These are phyloP conservation scores for Margarornis squamiger DNA, from an alignment of 2,797 vertebrate genomes.

Conservation along the genomic window DNA sequence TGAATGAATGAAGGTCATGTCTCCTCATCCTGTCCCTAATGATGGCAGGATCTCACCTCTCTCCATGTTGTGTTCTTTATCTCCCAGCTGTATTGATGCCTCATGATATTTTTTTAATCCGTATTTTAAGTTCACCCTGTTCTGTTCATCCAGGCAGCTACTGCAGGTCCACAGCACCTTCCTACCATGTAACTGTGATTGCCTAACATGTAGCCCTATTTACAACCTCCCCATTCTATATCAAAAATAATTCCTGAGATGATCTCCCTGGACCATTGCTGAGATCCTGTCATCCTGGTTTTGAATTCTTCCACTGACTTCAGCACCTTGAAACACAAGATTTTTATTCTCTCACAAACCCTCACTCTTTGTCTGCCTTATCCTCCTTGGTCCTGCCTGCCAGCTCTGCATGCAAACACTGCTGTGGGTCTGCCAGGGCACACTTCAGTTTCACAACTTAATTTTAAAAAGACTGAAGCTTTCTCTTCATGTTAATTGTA, in stretches of 20 bases:
- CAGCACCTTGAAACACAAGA: background rate
- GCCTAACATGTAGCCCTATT: background rate
- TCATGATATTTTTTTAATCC: background rate
- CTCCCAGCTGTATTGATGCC: background rate
- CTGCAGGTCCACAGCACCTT: background rate
- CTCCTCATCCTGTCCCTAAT: background rate
- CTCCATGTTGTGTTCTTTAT: background rate
- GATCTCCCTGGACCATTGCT: background rate
- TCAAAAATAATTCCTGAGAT: background rate
- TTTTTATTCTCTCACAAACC: background rate
- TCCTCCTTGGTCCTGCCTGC: background rate
- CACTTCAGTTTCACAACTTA: background rate
- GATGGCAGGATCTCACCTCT: background rate
- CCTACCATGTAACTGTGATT: background rate
- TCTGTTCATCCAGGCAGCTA: background rate
- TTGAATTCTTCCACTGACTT: background rate
- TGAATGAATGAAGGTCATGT: background rate
- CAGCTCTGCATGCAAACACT: background rate
- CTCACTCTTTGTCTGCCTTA: background rate
- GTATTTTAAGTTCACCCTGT: background rate
- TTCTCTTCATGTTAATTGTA: background rate
- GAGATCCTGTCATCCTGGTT: background rate
- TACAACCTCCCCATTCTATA: background rate
- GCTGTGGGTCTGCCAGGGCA: background rate
- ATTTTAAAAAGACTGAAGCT: background rate